Base-by-base conservation (phyloP, 35 echinoderm and acorn worm genomes). In the Lytechinus pictus region DNA sequence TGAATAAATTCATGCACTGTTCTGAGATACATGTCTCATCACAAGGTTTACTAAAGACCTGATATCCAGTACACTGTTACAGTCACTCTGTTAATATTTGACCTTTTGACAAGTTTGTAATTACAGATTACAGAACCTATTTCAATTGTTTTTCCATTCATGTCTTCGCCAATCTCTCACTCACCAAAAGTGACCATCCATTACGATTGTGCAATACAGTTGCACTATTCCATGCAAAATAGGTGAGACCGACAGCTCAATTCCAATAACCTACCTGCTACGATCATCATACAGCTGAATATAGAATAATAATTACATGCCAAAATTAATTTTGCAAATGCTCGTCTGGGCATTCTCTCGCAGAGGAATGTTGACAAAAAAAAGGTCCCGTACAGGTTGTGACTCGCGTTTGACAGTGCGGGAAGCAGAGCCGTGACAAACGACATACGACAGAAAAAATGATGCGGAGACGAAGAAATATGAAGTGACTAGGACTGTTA, bases 371-470 rank as follows among this genome's bases (percentile, higher is more conserved):
- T 79, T 6, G 6, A n/a, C 9, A 58, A 58, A 58, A 58, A 58
- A 9, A 58, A 10, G 56, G 66, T 79, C n/a, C 19, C 19, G 8
- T 79, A 79, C 66, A 79, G 66, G 66, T 79, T 79, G 66, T 14
- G 66, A n/a, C 21, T 24, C 66, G 5, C n/a, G 66, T 79, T 79
- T 79, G 66, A 79, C 66, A 79, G 16, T 79, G 66, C 66, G 66
- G 66, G 66, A 79, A 79, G 66, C 66, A 14, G 21, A 79, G 66
- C 66, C 19, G 92, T 93, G 92, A 93, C 54, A 93, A 93, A 93
- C 53, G 52, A 93, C 54, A 6, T 19, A 93, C 54, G 92, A 93
- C 92, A 93, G 92, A 93, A 93, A 93, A 93, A 93, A 93, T 93
- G 92, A 93, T 93, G 92, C 92, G 55, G 55, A 57, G 52, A 93